phyloP scores from a whole-genome alignment of 2,888 invertebrate species.

The Magallana nippona region DNA sequence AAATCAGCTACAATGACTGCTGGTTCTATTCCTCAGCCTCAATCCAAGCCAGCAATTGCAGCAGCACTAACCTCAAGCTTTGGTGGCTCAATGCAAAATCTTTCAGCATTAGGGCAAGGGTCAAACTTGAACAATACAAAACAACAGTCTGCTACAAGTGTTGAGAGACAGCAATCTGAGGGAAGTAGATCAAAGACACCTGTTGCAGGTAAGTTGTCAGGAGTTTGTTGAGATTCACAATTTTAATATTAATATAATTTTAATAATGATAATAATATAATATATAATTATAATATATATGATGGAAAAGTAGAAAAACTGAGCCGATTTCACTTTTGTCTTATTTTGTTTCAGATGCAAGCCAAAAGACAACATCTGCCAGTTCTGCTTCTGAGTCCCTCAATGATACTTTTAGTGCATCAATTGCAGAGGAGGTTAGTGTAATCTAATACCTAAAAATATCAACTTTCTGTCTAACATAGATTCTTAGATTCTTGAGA shows the following conservation, averaged over 20 bases:
- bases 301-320: no score
- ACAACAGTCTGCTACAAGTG: constrained; percentile 22
- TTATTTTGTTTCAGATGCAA: not conserved
- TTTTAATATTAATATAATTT: no score
- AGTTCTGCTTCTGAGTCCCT: not conserved
- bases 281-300: no score
- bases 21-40: not conserved
- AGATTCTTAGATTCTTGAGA: no score
- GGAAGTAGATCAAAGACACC: constrained; percentile 4
- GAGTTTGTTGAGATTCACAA: no score
- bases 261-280: no score
- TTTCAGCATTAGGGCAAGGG: constrained; percentile 1
- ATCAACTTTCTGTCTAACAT: not conserved
- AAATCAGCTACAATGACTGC: not conserved
- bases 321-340: no score
- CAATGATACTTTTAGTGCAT: constrained; percentile 28
- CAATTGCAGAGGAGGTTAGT: constrained; percentile 28
- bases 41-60: constrained; percentile 15
- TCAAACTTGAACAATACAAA: not conserved
- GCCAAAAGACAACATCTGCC: not conserved
- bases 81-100: constrained; percentile 5
- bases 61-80: not conserved
- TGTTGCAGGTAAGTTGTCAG: constrained; percentile 2
- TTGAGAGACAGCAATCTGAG: not conserved
- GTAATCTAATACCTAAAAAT: not conserved